These are phyloP conservation scores for Drosophila flavopinicola DNA, from an alignment of 2,888 invertebrate species.

Conservation along the genomic window DNA sequence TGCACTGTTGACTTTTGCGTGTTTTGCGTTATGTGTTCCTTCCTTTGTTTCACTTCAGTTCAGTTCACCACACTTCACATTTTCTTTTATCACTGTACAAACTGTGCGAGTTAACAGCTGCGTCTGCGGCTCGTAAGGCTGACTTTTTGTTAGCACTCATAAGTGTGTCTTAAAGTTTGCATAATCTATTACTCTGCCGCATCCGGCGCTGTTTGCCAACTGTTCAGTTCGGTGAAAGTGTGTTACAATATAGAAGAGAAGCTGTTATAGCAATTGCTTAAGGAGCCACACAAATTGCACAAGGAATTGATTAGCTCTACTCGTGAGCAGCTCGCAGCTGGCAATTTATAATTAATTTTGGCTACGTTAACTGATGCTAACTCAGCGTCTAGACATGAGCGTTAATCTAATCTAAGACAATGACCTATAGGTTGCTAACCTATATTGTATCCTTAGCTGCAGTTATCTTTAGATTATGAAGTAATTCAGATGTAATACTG, in stretches of 20 bases:
- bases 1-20: constrained; percentile 19
- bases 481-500: too few relatives aligned
- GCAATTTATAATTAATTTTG: constrained; percentile 13
- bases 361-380: constrained; percentile 37
- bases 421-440: background rate
- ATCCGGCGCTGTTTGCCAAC: background rate
- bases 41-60: constrained; percentile 37
- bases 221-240: constrained; percentile 42
- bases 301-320: constrained; percentile 6
- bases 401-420: constrained; percentile 13
- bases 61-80: constrained; percentile 48
- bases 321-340: background rate
- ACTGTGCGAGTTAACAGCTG: constrained; percentile 25
- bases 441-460: background rate
- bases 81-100: constrained; percentile 44
- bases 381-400: constrained; percentile 45
- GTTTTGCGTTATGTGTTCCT: constrained; percentile 13
- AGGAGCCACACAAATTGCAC: background rate
- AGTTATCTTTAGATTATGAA: too few relatives aligned
- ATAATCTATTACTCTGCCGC: constrained; percentile 19
- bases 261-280: constrained; percentile 1
- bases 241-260: background rate
- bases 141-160: constrained; percentile 19
- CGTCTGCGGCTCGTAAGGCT: constrained; percentile 8
- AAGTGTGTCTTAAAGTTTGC: constrained; percentile 42